Base-by-base conservation (phyloP, 2,113 vertebrate species). In the Pterophyllum scalare region DNA sequence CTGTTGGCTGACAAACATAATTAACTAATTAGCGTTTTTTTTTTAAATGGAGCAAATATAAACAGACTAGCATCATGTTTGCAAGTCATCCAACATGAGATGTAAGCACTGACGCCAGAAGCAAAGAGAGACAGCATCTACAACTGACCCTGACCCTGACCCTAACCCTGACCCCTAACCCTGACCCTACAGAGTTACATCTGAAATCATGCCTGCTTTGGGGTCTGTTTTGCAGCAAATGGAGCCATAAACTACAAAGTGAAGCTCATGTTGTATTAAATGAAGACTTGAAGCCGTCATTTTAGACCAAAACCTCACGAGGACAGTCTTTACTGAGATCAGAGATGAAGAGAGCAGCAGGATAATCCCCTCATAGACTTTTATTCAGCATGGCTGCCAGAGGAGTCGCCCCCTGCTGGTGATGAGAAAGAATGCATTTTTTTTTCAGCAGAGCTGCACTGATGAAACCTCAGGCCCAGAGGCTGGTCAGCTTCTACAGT, bases 391-490 rank as follows among this genome's bases (percentile, higher is more conserved):
- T 1, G 2, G 2, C 17, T 19, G 24, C 26, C 46, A n/a, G 46
- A 54, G 4, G 4, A 72, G 46, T 72, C 26, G 46, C 67, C 46
- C 10, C 67, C 67, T 72, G 26, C 46, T 72, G 67, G 67, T 13
- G 49, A 54, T n/a, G 3, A 33, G 31, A n/a, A 6, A 58, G 10
- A 54, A 72, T 52, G 0, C 3, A 1, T 19, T 67, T 65, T 54
- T 65, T 54, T 20, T 0, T 6, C 11, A 20, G 40, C 15, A 0
- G 11, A 49, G 26, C 26, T 46, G 40, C 24, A 56, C 3, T 20
- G 0, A 2, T 22, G 19, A 6, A 7, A 33, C 7, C 52, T 52
- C 0, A 52, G 0, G 46, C 52, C 0, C 0, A 28, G 1, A 72
- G 26, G 46, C 43, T 52, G 31, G 26, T 12, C 17, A 72, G 24